Evolutionary conservation across 2,888 invertebrate genomes (phyloP).

Genomic region (Brachynemurus nebulosus): DNA sequence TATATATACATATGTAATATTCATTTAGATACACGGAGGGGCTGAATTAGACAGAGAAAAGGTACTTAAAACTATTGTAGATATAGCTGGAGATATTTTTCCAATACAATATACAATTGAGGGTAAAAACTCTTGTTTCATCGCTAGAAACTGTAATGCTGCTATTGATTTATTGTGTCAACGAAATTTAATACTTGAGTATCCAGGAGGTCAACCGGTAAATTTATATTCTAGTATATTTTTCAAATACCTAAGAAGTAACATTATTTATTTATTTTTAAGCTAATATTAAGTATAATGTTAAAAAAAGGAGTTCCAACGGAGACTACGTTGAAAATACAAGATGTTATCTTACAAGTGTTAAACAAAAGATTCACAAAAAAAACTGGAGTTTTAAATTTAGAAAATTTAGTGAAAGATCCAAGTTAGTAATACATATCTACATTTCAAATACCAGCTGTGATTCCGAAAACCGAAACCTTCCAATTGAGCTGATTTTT

Average conservation of each 20-base stretch:
- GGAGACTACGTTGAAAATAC: conserved; percentile 31
- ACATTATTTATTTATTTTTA: conserved; percentile 9
- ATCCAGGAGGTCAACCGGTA: conserved; percentile 22
- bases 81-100: conserved; percentile 33
- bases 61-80: conserved; percentile 31
- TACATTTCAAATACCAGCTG: no score
- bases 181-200: conserved; percentile 30
- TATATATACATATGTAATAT: neutral
- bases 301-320: conserved; percentile 21
- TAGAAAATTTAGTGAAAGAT: conserved; percentile 34
- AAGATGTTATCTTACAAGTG: conserved; percentile 29
- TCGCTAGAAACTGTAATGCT: conserved; percentile 34
- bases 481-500: no score
- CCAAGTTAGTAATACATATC: conserved; percentile 23
- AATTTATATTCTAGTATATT: conserved; percentile 9
- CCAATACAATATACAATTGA: conserved; percentile 32
- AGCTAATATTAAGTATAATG: conserved; percentile 29
- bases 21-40: conserved; percentile 25
- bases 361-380: conserved; percentile 29
- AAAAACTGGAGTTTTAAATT: conserved; percentile 26
- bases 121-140: conserved; percentile 29
- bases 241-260: conserved; percentile 5
- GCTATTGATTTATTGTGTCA: conserved; percentile 35
- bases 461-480: no score
- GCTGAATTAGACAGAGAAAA: conserved; percentile 26